Conservation (phyloP, 2,888 invertebrate species). For the Labia minor region DNA sequence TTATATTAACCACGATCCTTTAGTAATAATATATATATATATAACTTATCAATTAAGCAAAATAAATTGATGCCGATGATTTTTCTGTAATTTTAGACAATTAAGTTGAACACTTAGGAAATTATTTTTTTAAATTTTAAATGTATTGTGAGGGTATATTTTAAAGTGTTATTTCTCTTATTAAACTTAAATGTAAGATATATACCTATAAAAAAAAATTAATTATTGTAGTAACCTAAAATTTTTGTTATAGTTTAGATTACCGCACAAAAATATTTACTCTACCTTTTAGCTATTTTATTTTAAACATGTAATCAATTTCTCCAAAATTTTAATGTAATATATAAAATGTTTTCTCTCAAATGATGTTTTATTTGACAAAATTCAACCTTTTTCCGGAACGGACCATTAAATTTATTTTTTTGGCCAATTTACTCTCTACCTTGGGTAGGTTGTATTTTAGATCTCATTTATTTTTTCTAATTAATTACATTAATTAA, state of each 20-base stretch:
- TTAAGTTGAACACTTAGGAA: not conserved
- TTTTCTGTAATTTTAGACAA: not conserved
- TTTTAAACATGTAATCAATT: slow-evolving; percentile 3
- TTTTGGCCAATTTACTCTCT: not conserved
- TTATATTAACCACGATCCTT: slow-evolving; percentile 4
- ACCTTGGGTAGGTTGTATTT: not conserved
- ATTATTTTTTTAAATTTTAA: slow-evolving; percentile 8
- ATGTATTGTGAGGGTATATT: not conserved
- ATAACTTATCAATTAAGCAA: not conserved
- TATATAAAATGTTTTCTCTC: slow-evolving; percentile 13
- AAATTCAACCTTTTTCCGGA: slow-evolving; percentile 13
- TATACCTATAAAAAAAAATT: not conserved
- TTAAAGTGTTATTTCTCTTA: not conserved
- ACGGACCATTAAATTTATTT: not conserved
- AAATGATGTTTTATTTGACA: slow-evolving; percentile 13
- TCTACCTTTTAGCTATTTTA: slow-evolving; percentile 4
- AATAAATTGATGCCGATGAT: not conserved
- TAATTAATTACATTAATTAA: too few relatives aligned
- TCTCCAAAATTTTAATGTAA: slow-evolving; percentile 4
- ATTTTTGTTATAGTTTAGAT: slow-evolving; percentile 1
- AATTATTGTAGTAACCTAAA: not conserved
- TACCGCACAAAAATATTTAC: not conserved
- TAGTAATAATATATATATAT: not conserved
- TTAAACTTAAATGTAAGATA: not conserved
- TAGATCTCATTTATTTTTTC: not conserved